Evolutionary conservation across 2,797 vertebrate species (phyloP), one percentile per base, ranked within the genome.

Genomic region (Synaphobranchus kaupii): DNA sequence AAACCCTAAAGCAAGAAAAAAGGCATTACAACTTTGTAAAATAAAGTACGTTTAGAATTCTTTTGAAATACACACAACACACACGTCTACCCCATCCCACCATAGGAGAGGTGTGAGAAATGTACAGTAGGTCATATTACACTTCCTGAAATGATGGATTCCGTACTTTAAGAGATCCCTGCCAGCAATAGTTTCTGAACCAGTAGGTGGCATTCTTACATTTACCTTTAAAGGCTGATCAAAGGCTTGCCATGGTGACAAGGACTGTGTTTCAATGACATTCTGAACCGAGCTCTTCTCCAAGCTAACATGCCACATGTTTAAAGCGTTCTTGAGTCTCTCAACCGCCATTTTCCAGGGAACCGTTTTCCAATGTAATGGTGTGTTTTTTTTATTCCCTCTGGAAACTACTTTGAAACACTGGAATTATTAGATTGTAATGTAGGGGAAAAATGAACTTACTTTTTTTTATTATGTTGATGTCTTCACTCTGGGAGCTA

Each of bases 141-240:
- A 71, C 8, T 71, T 1, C n/a, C 17, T 34, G 12, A 71, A 71
- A 71, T 9, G 28, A 34, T 34, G 28, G 68, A 71, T 34, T 71
- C 68, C 28, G 9, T 13, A 34, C 68, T 31, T 71, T 71, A 31
- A 25, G 60, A 22, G 60, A 71, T 34, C 31, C 25, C 80, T 52
- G 60, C 58, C 76, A 81, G 85, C 86, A 60, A 89, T 86, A 86
- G 58, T 90, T 84, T 66, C 50, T 84, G 84, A 83, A 84, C 88
- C 88, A 89, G 84, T 85, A 91, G 88, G 87, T 89, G 88, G 88
- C 89, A 88, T 89, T 86, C 84, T 89, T 85, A 89, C 86, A 87
- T 89, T 48, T 84, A 39, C 84, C 20, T 60, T 6, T 5, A 39
- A 31, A 39, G 78, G n/a, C 48, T n/a, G n/a, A 80, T 44, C 8